These are phyloP conservation scores for Drosophila yakuba DNA, from an alignment of 1,140 invertebrate species.

Conservation along the genomic window DNA sequence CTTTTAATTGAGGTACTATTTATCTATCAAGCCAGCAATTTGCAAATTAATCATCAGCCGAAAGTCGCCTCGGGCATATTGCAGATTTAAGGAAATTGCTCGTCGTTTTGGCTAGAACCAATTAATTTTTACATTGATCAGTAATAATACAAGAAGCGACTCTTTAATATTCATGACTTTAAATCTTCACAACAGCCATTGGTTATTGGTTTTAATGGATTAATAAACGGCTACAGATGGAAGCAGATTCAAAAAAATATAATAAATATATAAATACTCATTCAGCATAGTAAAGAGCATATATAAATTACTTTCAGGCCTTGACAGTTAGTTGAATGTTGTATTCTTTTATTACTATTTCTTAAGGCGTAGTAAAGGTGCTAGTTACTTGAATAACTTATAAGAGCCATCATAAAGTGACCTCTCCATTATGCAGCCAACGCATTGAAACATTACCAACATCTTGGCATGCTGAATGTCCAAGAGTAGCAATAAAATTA, in stretches of 20 bases:
- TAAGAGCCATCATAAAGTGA: constrained; percentile 36
- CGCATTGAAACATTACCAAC: constrained; percentile 45
- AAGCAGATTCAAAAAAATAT: not conserved
- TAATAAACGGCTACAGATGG: not conserved
- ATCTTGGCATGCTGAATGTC: constrained; percentile 23
- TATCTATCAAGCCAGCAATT: constrained; percentile 39
- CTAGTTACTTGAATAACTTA: constrained; percentile 25
- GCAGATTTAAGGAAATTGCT: constrained; percentile 39
- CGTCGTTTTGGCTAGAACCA: constrained; percentile 45
- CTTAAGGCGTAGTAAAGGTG: constrained; percentile 1
- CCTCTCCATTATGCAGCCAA: constrained; percentile 39
- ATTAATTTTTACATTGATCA: constrained; percentile 48
- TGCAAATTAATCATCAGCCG: constrained; percentile 51
- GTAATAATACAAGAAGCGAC: constrained; percentile 27
- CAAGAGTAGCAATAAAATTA: constrained; percentile 34
- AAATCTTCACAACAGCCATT: constrained; percentile 7
- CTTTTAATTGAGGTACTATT: constrained; percentile 49
- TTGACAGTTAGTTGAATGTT: constrained; percentile 6
- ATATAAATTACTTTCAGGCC: not conserved
- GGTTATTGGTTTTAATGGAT: constrained; percentile 30
- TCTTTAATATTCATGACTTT: constrained; percentile 40
- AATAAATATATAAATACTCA: not conserved
- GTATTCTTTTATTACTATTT: not conserved
- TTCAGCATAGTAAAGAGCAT: too few relatives aligned
- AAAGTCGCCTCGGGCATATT: constrained; percentile 15